Evolutionary conservation across 2,797 vertebrate species (phyloP).

Genomic region (Sebastes miniatus): DNA sequence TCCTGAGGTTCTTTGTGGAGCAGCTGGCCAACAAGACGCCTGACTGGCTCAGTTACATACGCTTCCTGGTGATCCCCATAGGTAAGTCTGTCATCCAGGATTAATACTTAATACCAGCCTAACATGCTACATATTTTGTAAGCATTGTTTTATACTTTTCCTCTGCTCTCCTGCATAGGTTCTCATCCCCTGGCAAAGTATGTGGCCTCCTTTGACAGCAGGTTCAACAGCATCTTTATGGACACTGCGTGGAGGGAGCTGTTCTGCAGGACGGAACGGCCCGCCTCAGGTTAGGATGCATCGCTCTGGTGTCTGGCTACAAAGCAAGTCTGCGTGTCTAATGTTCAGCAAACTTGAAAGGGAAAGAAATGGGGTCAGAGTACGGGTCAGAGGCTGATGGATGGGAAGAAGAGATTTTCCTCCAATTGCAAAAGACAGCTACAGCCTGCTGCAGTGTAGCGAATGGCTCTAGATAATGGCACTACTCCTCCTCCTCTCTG

Average conservation of each 20-base stretch:
- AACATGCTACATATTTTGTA: background rate
- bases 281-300: conserved; percentile 76
- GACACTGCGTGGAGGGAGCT: conserved; percentile 86
- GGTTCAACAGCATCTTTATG: conserved; percentile 86
- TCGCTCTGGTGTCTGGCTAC: conserved; percentile 12
- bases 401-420: conserved; percentile 31
- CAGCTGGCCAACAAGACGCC: conserved; percentile 88
- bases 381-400: conserved; percentile 50
- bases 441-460: conserved; percentile 28
- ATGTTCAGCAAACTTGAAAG: conserved; percentile 60
- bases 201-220: conserved; percentile 85
- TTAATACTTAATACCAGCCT: background rate
- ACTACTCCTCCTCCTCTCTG: background rate
- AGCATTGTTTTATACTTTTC: background rate
- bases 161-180: conserved; percentile 59
- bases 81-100: conserved; percentile 63
- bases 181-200: conserved; percentile 87
- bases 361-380: conserved; percentile 50
- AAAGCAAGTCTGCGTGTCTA: conserved; percentile 33
- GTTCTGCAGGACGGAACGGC: conserved; percentile 84
- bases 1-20: conserved; percentile 87
- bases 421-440: conserved; percentile 32
- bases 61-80: conserved; percentile 86
- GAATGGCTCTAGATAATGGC: background rate
- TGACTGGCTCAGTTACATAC: conserved; percentile 87